phyloP scores from a whole-genome alignment of 2,797 vertebrate species.

The Bucorvus abyssinicus region DNA sequence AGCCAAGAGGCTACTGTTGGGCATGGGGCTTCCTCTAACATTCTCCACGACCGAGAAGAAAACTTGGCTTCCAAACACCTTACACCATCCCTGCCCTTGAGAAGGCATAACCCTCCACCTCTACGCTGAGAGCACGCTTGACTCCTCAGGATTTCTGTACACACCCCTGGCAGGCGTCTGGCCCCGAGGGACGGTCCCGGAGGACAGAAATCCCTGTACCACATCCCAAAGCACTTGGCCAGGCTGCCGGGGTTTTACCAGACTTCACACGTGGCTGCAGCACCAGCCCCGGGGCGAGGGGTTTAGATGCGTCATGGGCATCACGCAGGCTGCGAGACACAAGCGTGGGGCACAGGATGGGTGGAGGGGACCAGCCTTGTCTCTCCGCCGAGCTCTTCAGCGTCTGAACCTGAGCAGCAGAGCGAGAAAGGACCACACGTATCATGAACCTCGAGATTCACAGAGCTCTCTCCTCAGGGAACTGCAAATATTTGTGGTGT shows the following conservation, averaged over 20 bases:
- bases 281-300: not conserved
- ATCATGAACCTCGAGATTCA: not conserved
- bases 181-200: not conserved
- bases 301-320: not conserved
- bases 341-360: not conserved
- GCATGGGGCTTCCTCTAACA: not conserved
- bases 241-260: not conserved
- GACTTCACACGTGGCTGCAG: not conserved
- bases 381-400: not conserved
- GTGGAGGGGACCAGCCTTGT: not conserved
- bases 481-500: not conserved
- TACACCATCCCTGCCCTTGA: not conserved
- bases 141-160: not conserved
- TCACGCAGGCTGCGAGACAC: fast-evolving
- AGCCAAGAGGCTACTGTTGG: not conserved
- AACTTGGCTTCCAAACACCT: not conserved
- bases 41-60: not conserved
- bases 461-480: not conserved
- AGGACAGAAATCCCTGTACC: not conserved
- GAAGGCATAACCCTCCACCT: not conserved
- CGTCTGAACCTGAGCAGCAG: not conserved
- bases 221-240: not conserved
- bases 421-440: not conserved
- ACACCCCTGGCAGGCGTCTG: not conserved
- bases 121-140: not conserved